Percentiles rank a stretch among this genome's conserved stretches.
Conservation (phyloP, 2,797 vertebrate genomes). For the Philypnodon macrostomus region DNA sequence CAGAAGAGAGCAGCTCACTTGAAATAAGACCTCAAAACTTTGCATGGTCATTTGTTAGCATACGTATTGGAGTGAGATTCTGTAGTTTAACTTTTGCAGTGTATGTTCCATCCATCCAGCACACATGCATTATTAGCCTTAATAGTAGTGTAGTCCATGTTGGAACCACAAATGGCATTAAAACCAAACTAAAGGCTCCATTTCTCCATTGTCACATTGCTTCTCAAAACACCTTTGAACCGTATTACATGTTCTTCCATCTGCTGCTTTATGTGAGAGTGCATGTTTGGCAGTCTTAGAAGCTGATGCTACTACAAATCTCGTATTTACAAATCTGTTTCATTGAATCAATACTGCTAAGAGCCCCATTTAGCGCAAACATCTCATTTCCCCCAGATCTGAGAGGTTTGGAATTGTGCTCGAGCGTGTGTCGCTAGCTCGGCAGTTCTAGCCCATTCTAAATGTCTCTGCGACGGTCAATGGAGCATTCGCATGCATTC, state of each 20-base stretch:
- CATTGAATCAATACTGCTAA: slow-evolving; percentile 74
- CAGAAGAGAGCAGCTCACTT: too few species aligned
- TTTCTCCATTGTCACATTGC: slow-evolving; percentile 19
- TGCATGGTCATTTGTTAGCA: too few species aligned
- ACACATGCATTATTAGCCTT: not conserved
- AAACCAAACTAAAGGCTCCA: slow-evolving; percentile 8
- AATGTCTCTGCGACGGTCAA: slow-evolving; percentile 50
- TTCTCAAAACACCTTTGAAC: not conserved
- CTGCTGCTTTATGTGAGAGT: slow-evolving; percentile 40
- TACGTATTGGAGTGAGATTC: too few species aligned
- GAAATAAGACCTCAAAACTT: too few species aligned
- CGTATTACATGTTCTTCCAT: slow-evolving; percentile 29
- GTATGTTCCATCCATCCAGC: too few species aligned
- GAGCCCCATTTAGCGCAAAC: slow-evolving; percentile 73
- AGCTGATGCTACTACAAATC: slow-evolving; percentile 46
- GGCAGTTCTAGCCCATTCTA: slow-evolving; percentile 46
- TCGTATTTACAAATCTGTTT: slow-evolving; percentile 75
- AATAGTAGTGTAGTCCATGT: not conserved
- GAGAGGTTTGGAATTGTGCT: slow-evolving; percentile 51
- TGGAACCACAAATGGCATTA: not conserved
- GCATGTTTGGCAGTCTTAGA: slow-evolving; percentile 46
- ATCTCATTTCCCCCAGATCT: slow-evolving; percentile 71
- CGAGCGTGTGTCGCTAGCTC: slow-evolving; percentile 45
- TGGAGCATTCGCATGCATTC: slow-evolving; percentile 63
- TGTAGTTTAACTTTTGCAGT: too few species aligned